Percentiles rank a stretch among this genome's conserved stretches.
Conservation (phyloP, 1,140 invertebrate species). For the Hypothenemus hampei region DNA sequence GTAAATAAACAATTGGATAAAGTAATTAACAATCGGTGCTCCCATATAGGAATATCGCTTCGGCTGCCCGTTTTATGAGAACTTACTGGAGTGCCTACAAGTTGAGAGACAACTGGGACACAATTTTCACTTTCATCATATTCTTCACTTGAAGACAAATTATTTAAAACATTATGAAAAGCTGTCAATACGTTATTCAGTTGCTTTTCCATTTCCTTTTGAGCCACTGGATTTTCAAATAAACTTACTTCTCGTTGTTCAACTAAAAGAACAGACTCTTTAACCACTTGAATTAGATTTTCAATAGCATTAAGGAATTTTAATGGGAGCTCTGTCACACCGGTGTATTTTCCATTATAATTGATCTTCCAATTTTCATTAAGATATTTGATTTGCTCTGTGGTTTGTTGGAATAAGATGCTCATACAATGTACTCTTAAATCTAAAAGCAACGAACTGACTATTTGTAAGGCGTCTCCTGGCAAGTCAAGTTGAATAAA, state of each 20-base stretch:
- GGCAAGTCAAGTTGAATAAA: slow-evolving; percentile 73
- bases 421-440: slow-evolving; percentile 83
- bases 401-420: slow-evolving; percentile 78
- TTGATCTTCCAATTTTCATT: slow-evolving; percentile 87
- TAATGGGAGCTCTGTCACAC: slow-evolving; percentile 79
- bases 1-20: slow-evolving; percentile 88
- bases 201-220: slow-evolving; percentile 61
- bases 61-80: slow-evolving; percentile 32
- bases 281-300: slow-evolving; percentile 75
- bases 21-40: slow-evolving; percentile 77
- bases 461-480: slow-evolving; percentile 73
- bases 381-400: slow-evolving; percentile 72
- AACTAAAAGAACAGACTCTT: slow-evolving; percentile 75
- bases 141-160: slow-evolving; percentile 59
- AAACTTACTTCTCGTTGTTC: slow-evolving; percentile 66
- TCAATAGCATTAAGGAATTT: slow-evolving; percentile 77
- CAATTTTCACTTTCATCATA: slow-evolving; percentile 54
- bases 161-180: slow-evolving; percentile 59
- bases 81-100: slow-evolving; percentile 57
- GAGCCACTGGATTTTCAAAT: slow-evolving; percentile 58
- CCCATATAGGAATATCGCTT: slow-evolving; percentile 58
- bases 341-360: slow-evolving; percentile 72
- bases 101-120: slow-evolving; percentile 56
- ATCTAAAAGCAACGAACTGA: slow-evolving; percentile 81
- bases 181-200: slow-evolving; percentile 68